phyloP scores from a whole-genome alignment of 2,797 vertebrate species.

The Malacoraja senta region DNA sequence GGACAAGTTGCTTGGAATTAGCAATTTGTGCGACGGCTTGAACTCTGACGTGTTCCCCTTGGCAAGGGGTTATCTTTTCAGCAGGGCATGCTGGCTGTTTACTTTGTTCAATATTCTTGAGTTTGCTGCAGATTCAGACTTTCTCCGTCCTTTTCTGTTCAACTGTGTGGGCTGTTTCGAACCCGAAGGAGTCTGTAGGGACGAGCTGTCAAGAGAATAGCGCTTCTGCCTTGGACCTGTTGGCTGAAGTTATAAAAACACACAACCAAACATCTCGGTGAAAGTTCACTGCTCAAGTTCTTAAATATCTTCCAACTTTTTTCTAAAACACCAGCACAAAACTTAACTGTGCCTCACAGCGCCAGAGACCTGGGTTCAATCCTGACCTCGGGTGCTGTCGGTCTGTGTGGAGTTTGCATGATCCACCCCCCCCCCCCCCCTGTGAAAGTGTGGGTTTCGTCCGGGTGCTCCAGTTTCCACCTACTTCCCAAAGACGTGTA shows the following conservation, averaged over 20 bases:
- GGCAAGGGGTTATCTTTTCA: not conserved
- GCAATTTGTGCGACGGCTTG: not conserved
- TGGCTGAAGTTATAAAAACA: conserved; percentile 8
- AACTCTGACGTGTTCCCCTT: not conserved
- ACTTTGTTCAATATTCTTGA: conserved; percentile 20
- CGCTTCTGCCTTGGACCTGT: not conserved
- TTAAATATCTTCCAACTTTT: not conserved
- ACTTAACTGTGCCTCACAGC: too few relatives aligned
- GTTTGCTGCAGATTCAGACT: conserved; percentile 4
- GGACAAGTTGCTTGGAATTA: not conserved
- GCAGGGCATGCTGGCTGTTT: not conserved
- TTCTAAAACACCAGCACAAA: not conserved
- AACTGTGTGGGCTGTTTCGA: not conserved
- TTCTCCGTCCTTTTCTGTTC: not conserved
- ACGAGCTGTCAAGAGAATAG: not conserved
- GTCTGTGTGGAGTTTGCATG: too few relatives aligned
- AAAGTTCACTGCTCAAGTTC: not conserved
- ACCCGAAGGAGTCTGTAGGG: not conserved
- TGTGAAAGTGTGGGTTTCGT: too few relatives aligned
- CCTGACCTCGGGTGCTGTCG: too few relatives aligned
- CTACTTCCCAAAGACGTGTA: too few relatives aligned
- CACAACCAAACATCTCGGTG: not conserved
- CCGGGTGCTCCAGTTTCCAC: too few relatives aligned
- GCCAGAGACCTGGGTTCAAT: too few relatives aligned
- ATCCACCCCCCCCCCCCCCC: too few relatives aligned